Evolutionary conservation across 1,140 invertebrate species (phyloP), one percentile per base, ranked within the genome.

Genomic region (Heliconius eleuchia): DNA sequence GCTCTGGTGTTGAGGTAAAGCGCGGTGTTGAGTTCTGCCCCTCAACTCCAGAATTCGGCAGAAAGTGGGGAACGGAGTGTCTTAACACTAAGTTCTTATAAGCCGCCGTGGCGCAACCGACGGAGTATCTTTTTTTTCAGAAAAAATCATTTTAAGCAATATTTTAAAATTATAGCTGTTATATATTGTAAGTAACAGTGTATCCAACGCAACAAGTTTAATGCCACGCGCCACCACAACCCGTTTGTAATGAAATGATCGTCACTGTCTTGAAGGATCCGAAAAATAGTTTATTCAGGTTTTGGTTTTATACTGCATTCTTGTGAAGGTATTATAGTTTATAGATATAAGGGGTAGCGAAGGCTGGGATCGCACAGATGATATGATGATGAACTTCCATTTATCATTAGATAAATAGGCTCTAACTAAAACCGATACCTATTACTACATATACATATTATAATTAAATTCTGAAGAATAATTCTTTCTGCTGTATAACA

Each of bases 171-270:
- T 60, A 3, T 11, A 60, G 19, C 55, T 23, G 55, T 37, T 37
- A 60, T 27, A n/a, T 60, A 60, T 60, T 42, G 18, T 55, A 55
- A 18, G 9, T 60, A 60, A 73, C 39, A 73, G n/a, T 50, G 72
- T 16, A 73, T 50, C 18, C 72, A 27, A 4, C 72, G n/a, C 5
- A 60, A 71, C 70, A 16, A 27, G 73, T 74, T 34, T 55, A 27
- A 60, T 70, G 74, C 74, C 74, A 76, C 74, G 74, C 74, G 74
- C 74, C 57, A 46, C 55, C 34, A 66, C 74, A 76, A 76, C 74
- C 74, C 60, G 74, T 76, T 76, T 76, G 19, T 66, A 42, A 76
- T 76, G 60, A 76, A 76, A 66, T 66, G 50, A 66, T 60, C 60
- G 74, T 76, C 74, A 76, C 34, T 76, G 37, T 76, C 34, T 76